phyloP scores from a whole-genome alignment of 2,113 vertebrate genomes.

The Grus americana region DNA sequence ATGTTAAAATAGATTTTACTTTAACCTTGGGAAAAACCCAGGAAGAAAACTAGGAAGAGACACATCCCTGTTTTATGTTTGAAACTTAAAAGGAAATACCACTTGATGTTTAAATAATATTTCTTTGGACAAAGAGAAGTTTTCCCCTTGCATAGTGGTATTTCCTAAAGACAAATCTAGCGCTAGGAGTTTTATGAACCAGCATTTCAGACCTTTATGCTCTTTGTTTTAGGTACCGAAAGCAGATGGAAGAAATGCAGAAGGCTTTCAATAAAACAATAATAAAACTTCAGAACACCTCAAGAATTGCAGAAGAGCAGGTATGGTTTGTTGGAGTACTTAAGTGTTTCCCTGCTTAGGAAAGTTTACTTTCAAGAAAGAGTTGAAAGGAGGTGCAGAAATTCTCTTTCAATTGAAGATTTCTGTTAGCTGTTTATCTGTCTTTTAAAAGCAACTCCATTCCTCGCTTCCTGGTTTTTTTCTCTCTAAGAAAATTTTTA shows the following conservation, averaged over 20 bases:
- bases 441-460: neutral
- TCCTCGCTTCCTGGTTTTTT: neutral
- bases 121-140: neutral
- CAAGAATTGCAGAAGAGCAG: conserved; percentile 95
- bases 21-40: neutral
- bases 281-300: conserved; percentile 98
- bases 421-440: neutral
- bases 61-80: neutral
- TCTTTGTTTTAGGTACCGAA: conserved; percentile 85
- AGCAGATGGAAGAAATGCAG: conserved; percentile 99
- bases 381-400: neutral
- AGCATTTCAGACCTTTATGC: neutral
- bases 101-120: neutral
- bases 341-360: neutral
- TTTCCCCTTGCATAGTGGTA: neutral
- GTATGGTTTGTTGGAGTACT: conserved; percentile 64
- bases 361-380: neutral
- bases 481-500: neutral
- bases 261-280: conserved; percentile 98
- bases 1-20: neutral
- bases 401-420: neutral
- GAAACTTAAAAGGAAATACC: neutral
- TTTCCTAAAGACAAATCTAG: neutral
- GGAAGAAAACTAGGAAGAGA: no score
- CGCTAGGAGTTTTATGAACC: neutral